Evolutionary conservation across 1,140 invertebrate genomes (phyloP).

Genomic region (Neodiprion pinetum): DNA sequence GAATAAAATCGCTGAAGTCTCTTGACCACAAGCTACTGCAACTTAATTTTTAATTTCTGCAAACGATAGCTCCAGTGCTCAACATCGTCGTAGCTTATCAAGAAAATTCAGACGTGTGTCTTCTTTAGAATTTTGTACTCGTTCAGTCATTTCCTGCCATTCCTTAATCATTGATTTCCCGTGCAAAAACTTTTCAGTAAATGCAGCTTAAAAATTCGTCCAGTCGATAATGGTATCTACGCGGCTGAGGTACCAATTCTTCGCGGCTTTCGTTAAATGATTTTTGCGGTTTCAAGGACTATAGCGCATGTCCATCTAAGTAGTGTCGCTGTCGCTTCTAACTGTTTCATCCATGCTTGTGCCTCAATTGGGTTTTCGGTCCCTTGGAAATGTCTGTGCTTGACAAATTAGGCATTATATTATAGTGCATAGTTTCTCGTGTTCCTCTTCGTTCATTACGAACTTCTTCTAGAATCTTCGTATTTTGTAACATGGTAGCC

Average conservation of each 20-base stretch:
- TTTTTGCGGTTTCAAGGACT: slow-evolving; percentile 24
- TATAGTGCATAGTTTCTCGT: not conserved
- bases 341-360: slow-evolving; percentile 17
- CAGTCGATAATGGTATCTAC: slow-evolving; percentile 21
- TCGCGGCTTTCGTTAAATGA: slow-evolving; percentile 21
- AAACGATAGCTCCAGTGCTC: slow-evolving; percentile 3
- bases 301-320: slow-evolving; percentile 19
- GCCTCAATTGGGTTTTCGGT: slow-evolving; percentile 15
- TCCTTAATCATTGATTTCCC: slow-evolving; percentile 17
- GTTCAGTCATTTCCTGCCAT: slow-evolving; percentile 23
- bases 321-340: slow-evolving; percentile 15
- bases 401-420: not conserved
- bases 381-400: slow-evolving; percentile 10
- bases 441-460: not conserved
- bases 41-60: slow-evolving; percentile 23
- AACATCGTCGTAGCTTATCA: slow-evolving; percentile 24
- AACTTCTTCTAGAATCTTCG: not conserved
- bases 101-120: slow-evolving; percentile 21
- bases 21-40: slow-evolving; percentile 26
- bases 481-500: not conserved
- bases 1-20: slow-evolving; percentile 16
- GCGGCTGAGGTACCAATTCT: slow-evolving; percentile 26
- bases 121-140: slow-evolving; percentile 20
- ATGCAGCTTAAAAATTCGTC: slow-evolving; percentile 13
- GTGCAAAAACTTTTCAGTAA: slow-evolving; percentile 20